These are phyloP conservation scores for Phocoena sinus DNA, from an alignment of 2,113 vertebrate species.

Conservation along the genomic window DNA sequence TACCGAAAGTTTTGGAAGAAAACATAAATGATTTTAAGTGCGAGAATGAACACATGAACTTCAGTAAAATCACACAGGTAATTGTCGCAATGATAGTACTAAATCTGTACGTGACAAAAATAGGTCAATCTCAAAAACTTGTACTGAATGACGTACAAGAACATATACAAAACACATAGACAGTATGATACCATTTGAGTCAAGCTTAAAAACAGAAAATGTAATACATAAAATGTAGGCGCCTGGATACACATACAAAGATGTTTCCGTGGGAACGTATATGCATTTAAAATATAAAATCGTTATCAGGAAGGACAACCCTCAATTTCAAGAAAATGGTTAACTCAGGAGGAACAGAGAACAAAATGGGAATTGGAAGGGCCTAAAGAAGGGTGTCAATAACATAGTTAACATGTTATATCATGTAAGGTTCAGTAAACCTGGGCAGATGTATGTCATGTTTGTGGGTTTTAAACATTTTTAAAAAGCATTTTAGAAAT, in stretches of 20 bases:
- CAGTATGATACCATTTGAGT: neutral
- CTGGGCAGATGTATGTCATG: neutral
- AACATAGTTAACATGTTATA: neutral
- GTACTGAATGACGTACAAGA: neutral
- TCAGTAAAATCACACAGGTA: neutral
- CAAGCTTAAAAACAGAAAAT: neutral
- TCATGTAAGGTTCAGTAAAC: neutral
- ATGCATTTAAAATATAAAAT: neutral
- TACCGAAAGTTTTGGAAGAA: neutral
- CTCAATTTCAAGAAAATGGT: neutral
- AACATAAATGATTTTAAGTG: neutral
- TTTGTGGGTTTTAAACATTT: neutral
- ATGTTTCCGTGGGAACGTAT: neutral
- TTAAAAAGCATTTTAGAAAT: neutral
- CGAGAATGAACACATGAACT: neutral
- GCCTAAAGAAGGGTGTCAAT: neutral
- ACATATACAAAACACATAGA: neutral
- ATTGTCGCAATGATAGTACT: neutral
- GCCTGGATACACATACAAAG: neutral
- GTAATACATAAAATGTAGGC: neutral
- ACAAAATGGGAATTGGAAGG: neutral
- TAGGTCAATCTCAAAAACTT: neutral
- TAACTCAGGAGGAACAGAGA: neutral
- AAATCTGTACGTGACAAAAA: neutral
- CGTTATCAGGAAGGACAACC: neutral